phyloP scores from a whole-genome alignment of 2,113 vertebrate species.

The Artemisiospiza belli region DNA sequence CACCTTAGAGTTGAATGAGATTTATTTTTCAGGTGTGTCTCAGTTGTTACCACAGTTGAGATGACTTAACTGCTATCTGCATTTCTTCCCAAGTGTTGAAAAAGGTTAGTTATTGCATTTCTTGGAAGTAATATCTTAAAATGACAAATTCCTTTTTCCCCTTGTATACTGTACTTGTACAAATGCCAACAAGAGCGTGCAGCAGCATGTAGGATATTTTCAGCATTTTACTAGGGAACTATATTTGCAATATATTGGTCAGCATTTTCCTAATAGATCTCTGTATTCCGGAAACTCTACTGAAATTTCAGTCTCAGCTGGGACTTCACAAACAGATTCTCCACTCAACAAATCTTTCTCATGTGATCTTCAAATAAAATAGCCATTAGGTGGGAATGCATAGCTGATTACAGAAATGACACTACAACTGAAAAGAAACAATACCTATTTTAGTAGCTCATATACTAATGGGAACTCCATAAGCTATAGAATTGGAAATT shows the following conservation, averaged over 20 bases:
- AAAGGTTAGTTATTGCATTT: not conserved
- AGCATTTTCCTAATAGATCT: not conserved
- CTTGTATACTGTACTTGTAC: not conserved
- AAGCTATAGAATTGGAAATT: not conserved
- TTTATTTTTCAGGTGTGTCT: not conserved
- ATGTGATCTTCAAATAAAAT: not conserved
- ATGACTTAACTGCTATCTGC: not conserved
- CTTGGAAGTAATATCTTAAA: not conserved
- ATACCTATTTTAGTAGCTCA: not conserved
- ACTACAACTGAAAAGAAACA: not conserved
- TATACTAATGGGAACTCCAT: not conserved
- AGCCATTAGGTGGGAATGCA: not conserved
- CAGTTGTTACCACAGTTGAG: not conserved
- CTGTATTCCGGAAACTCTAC: not conserved
- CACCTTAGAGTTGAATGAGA: not conserved
- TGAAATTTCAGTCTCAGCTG: not conserved
- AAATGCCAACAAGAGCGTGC: not conserved
- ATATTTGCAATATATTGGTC: not conserved
- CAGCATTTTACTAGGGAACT: not conserved
- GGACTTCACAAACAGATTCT: not conserved
- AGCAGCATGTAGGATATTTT: not conserved
- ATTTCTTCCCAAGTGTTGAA: not conserved
- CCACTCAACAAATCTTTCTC: not conserved
- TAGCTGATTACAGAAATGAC: not conserved
- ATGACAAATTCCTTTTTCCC: not conserved